Conservation (phyloP, 2,797 vertebrate genomes). For the Falco rusticolus region DNA sequence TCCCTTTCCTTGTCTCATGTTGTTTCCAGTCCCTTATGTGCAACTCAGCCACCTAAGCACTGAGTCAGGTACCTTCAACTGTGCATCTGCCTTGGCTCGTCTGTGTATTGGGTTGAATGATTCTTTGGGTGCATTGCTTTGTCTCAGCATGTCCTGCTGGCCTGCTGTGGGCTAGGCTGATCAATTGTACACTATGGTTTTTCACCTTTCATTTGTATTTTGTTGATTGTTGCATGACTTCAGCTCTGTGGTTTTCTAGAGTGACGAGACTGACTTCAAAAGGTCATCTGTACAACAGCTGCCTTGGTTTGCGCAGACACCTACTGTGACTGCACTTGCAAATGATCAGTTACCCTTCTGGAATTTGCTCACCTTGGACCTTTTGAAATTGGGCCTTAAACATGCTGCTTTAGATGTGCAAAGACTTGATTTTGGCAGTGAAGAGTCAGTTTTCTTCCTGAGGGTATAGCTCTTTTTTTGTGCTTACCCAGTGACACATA, state of each 20-base stretch:
- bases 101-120: slow-evolving; percentile 14
- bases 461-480: background rate
- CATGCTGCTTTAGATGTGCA: slow-evolving; percentile 19
- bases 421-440: slow-evolving; percentile 1
- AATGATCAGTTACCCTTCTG: background rate
- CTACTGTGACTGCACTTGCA: background rate
- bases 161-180: slow-evolving; percentile 14
- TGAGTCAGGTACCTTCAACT: slow-evolving; percentile 91
- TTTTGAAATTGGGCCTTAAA: slow-evolving; percentile 58
- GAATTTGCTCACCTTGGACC: slow-evolving; percentile 22
- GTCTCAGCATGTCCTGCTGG: slow-evolving; percentile 72
- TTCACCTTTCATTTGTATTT: slow-evolving; percentile 50
- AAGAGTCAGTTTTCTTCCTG: background rate
- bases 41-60: slow-evolving; percentile 92
- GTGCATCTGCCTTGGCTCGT: slow-evolving; percentile 45
- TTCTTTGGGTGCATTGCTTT: slow-evolving; percentile 57
- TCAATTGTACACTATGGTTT: background rate
- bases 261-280: slow-evolving; percentile 40
- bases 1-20: slow-evolving; percentile 76
- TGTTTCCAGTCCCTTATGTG: slow-evolving; percentile 86
- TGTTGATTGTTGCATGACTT: slow-evolving; percentile 62
- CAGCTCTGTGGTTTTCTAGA: slow-evolving; percentile 28
- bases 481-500: background rate
- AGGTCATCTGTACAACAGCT: slow-evolving; percentile 20
- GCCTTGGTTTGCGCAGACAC: slow-evolving; percentile 6